Conservation (phyloP, 2,113 vertebrate genomes). For the Blennius ocellaris region DNA sequence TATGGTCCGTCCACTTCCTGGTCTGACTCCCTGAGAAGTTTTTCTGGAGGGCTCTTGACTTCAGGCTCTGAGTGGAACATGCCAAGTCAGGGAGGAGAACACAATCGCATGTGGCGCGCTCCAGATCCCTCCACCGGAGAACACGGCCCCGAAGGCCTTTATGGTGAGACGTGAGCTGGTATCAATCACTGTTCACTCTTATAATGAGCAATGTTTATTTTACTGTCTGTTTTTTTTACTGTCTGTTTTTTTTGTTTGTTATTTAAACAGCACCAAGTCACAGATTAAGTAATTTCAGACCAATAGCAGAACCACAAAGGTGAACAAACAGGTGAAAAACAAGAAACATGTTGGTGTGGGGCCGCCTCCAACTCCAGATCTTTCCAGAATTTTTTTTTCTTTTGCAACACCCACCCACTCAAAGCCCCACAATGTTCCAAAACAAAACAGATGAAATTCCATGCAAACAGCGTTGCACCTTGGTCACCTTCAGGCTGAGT, state of each 20-base stretch:
- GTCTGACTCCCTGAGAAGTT: slow-evolving; percentile 91
- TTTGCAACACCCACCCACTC: background rate
- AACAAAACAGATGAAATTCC: slow-evolving; percentile 34
- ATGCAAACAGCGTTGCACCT: slow-evolving; percentile 27
- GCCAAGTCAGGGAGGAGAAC: slow-evolving; percentile 71
- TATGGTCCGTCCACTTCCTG: slow-evolving; percentile 93
- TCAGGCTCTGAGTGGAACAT: slow-evolving; percentile 76
- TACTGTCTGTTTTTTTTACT: no score
- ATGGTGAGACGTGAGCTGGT: slow-evolving; percentile 55
- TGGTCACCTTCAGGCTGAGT: slow-evolving; percentile 46
- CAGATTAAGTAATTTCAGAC: no score
- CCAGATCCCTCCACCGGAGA: slow-evolving; percentile 86
- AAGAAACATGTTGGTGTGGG: no score
- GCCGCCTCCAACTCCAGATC: no score
- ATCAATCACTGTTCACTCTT: background rate
- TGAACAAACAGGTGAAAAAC: no score
- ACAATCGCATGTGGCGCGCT: slow-evolving; percentile 88
- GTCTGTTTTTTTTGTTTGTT: no score
- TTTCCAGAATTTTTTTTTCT: background rate
- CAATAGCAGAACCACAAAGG: no score
- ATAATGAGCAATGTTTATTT: no score
- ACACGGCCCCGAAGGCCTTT: slow-evolving; percentile 71
- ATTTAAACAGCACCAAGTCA: no score
- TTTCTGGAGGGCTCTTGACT: slow-evolving; percentile 85
- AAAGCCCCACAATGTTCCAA: slow-evolving; percentile 4